These are phyloP conservation scores for Cinclus mexicanus DNA, from an alignment of 2,113 vertebrate species.

Conservation along the genomic window DNA sequence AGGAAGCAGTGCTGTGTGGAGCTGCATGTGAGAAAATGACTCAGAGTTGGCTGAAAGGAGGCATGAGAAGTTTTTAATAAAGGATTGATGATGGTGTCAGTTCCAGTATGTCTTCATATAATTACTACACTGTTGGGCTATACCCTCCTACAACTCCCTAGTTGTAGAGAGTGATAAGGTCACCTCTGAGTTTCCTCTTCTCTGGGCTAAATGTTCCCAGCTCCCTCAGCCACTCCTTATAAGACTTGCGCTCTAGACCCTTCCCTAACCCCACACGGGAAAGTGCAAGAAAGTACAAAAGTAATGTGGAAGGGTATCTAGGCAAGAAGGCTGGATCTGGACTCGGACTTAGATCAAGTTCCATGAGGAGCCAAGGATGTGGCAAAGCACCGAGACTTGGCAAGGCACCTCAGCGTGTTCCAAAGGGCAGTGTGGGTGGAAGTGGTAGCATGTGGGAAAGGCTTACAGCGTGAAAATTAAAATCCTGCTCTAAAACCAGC, in stretches of 20 bases:
- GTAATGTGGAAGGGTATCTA: rapidly evolving
- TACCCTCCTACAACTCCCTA: background rate
- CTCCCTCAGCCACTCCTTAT: background rate
- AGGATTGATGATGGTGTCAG: no score
- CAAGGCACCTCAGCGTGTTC: rapidly evolving
- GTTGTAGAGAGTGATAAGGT: no score
- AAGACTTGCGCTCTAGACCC: background rate
- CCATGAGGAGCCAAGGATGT: rapidly evolving
- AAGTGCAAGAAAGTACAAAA: rapidly evolving
- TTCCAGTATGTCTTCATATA: no score
- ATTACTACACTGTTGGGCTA: background rate
- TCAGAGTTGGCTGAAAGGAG: no score
- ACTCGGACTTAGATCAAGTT: background rate
- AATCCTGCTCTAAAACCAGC: background rate
- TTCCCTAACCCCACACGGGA: rapidly evolving
- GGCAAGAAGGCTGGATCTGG: background rate
- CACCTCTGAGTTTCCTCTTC: background rate
- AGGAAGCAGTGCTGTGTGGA: no score
- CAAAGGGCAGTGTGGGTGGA: rapidly evolving
- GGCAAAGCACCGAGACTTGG: rapidly evolving
- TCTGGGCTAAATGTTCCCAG: background rate
- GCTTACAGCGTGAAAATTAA: background rate
- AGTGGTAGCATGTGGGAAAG: rapidly evolving
- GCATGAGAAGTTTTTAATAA: no score
- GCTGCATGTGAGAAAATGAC: no score